Base-by-base conservation (phyloP, 1,140 invertebrate species). In the Lucilia cuprina region DNA sequence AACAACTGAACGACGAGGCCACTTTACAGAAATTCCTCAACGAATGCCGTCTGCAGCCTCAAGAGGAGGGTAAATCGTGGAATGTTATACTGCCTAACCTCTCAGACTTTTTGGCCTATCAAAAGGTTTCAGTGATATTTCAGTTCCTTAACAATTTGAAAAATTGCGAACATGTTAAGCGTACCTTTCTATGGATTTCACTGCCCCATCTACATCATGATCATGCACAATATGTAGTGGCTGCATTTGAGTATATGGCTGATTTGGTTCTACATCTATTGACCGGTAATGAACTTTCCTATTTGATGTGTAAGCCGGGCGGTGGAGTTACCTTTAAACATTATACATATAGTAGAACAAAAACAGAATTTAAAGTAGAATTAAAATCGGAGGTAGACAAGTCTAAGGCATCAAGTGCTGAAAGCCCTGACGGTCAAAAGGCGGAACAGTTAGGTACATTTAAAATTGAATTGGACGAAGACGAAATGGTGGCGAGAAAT, bases 401-500 rank as follows among this genome's bases (percentile, higher is more conserved):
- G 13, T 85, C 82, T 2, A 30, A 65, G 4, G 60, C 74, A 5
- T 75, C 77, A 12, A 13, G 83, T 21, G 84, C 77, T 82, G 47
- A 84, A 60, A 75, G 77, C 35, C 55, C 60, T 34, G 35, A 74
- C 83, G 30, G 84, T 21, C 19, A 84, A 1, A 82, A 85, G 49
- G 19, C 74, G 14, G 85, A 84, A 14, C 55, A 47, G 70, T 50
- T 85, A 14, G 85, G 83, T 17, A 90, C 90, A 14, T 91, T 91
- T 14, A 91, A 91, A 84, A 91, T 91, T 10, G 89, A 90, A 47
- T 83, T 90, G 1, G 87, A 90, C 49, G 90, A 90, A 83, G 89
- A 90, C 55, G 90, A 91, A 84, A 83, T 91, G 17, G 84, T 90
- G 10, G 89, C 90, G 47, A 88, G 89, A 35, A 90, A 91, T 86